These are phyloP conservation scores for Hydriomena furcata DNA, from an alignment of 2,888 invertebrate genomes.

Conservation along the genomic window DNA sequence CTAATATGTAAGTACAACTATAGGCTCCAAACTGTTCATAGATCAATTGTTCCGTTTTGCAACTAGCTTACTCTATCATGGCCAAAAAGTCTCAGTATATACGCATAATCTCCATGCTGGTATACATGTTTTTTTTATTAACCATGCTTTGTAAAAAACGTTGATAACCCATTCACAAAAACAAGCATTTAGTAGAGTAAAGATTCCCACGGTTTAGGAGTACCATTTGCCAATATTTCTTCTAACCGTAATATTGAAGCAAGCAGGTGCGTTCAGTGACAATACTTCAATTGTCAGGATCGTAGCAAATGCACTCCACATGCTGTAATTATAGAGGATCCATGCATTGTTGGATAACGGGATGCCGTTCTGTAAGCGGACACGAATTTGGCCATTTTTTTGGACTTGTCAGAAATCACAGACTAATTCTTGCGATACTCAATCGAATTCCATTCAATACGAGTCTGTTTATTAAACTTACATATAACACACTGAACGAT, in stretches of 20 bases:
- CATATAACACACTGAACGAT: no score
- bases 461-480: no score
- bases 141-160: no score
- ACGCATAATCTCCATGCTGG: no score
- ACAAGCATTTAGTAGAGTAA: constrained; percentile 16
- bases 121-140: no score
- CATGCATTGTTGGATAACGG: constrained; percentile 61
- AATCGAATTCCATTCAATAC: no score
- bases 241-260: constrained; percentile 47
- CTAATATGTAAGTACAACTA: no score
- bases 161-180: constrained; percentile 10
- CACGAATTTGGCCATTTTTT: constrained; percentile 27
- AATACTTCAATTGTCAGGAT: constrained; percentile 38
- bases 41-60: no score
- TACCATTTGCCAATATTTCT: constrained; percentile 55
- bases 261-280: constrained; percentile 62
- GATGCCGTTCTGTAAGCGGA: constrained; percentile 42
- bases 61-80: no score
- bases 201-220: constrained; percentile 63
- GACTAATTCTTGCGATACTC: neutral
- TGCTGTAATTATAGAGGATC: constrained; percentile 56
- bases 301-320: constrained; percentile 32
- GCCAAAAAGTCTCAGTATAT: no score
- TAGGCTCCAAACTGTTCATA: no score
- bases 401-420: neutral